These are phyloP conservation scores for Lates japonicus DNA, from an alignment of 2,797 vertebrate genomes.

Conservation along the genomic window DNA sequence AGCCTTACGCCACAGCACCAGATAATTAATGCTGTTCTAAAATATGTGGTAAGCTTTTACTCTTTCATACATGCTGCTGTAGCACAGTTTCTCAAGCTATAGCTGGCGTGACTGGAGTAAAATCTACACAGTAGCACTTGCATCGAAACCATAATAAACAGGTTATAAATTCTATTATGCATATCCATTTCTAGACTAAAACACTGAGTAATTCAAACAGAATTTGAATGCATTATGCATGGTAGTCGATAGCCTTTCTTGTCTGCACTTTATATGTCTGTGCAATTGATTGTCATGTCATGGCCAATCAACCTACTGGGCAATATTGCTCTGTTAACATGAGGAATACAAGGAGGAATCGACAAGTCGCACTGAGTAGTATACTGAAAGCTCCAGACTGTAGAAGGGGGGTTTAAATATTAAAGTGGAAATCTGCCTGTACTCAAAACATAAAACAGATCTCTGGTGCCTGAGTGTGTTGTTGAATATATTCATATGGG, in stretches of 20 bases:
- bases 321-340: constrained; percentile 56
- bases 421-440: constrained; percentile 69
- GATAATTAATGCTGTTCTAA: constrained; percentile 43
- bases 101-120: constrained; percentile 2
- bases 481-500: constrained; percentile 82
- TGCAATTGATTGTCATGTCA: constrained; percentile 65
- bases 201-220: constrained; percentile 48
- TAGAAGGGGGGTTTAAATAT: constrained; percentile 78
- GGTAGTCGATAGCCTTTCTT: constrained; percentile 35
- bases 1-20: constrained; percentile 29
- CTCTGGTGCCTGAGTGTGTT: constrained; percentile 65
- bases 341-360: constrained; percentile 46
- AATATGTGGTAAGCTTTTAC: constrained; percentile 39
- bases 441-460: constrained; percentile 78
- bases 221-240: constrained; percentile 53
- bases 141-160: constrained; percentile 39
- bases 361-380: constrained; percentile 44
- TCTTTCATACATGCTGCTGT: constrained; percentile 37
- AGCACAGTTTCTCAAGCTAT: constrained; percentile 1
- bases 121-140: constrained; percentile 23
- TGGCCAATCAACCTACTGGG: constrained; percentile 40
- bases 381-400: constrained; percentile 53
- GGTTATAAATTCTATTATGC: constrained; percentile 27
- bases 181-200: constrained; percentile 34
- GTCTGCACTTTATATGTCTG: constrained; percentile 26